Evolutionary conservation across 2,113 vertebrate species (phyloP), one percentile per base, ranked within the genome.

Genomic region (Echinops telfairi): DNA sequence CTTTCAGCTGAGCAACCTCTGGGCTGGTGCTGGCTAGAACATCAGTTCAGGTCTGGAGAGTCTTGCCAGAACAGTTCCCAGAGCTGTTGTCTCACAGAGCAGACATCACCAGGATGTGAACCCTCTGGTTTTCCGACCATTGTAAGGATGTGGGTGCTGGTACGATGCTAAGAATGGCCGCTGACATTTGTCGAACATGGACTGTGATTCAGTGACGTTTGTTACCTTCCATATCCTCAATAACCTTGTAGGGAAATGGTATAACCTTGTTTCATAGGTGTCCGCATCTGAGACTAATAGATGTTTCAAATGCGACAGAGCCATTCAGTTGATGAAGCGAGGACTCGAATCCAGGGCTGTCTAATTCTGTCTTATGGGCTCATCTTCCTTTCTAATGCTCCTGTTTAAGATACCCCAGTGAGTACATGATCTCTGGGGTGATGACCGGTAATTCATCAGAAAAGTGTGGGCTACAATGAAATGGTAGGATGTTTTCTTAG

Each of bases 1-100:
- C 23, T 93, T 89, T 83, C 70, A 36, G 80, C 58, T 83, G 62
- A 73, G 29, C 71, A 89, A 12, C 25, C 36, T 68, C 66, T 33
- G 19, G 40, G 29, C 14, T 38, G 29, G 20, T 3, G 27, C 80
- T 68, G 60, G 38, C 47, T n/a, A 78, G 29, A 14, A 25, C 2
- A 53, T 33, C 4, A 53, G 47, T 3, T 82, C 3, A 33, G 64
- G 57, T 40, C 31, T 20, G 31, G 40, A 40, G 27, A 80, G 23
- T 78, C 22, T 88, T 29, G 17, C 33, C 66, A 68, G 88, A 66
- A 27, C 3, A 88, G 29, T 62, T 90, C 36, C 8, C 22, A 57
- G 36, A 82, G 7, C 47, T 75, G 14, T 36, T 40, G 5, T 9
- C 66, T 95, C 94, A 66, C 80, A 96, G 85, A 86, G 73, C 68